Evolutionary conservation across 2,113 vertebrate species (phyloP).

Genomic region (Xenus cinereus): DNA sequence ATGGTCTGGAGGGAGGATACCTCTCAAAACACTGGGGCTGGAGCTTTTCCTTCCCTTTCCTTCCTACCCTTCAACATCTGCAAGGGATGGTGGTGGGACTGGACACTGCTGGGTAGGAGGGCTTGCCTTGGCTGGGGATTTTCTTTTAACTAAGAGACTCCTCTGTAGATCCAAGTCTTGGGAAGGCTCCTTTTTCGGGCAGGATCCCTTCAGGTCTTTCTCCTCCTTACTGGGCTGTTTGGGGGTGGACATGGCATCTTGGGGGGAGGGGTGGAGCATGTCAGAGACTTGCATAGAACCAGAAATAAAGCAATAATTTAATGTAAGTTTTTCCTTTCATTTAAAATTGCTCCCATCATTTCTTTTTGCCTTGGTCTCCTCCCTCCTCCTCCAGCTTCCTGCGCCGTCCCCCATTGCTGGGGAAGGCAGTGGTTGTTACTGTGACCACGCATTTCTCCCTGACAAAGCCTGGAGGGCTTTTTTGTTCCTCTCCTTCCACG

Average conservation of each 20-base stretch:
- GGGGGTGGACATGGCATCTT: neutral
- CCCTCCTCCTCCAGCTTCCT: neutral
- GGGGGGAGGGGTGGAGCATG: neutral
- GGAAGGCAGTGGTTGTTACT: neutral
- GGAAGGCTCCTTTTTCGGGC: neutral
- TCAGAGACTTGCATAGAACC: conserved; percentile 31
- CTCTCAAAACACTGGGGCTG: neutral
- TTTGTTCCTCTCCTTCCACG: neutral
- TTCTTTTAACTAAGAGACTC: neutral
- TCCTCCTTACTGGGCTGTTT: neutral
- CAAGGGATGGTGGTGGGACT: neutral
- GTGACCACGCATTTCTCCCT: neutral
- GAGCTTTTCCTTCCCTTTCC: neutral
- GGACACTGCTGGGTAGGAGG: neutral
- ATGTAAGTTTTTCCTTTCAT: neutral
- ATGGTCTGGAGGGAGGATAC: neutral
- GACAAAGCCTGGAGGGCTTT: neutral
- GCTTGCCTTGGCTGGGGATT: neutral
- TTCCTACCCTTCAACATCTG: neutral
- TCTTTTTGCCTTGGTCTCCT: neutral
- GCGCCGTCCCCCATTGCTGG: accelerated
- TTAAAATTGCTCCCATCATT: neutral
- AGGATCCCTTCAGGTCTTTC: conserved; percentile 39
- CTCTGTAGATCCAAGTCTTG: neutral
- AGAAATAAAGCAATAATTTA: conserved; percentile 68